Percentiles rank a stretch among this genome's conserved stretches.
These are phyloP conservation scores for Alviniconcha marisindica DNA, from an alignment of 1,140 invertebrate genomes.

Conservation along the genomic window DNA sequence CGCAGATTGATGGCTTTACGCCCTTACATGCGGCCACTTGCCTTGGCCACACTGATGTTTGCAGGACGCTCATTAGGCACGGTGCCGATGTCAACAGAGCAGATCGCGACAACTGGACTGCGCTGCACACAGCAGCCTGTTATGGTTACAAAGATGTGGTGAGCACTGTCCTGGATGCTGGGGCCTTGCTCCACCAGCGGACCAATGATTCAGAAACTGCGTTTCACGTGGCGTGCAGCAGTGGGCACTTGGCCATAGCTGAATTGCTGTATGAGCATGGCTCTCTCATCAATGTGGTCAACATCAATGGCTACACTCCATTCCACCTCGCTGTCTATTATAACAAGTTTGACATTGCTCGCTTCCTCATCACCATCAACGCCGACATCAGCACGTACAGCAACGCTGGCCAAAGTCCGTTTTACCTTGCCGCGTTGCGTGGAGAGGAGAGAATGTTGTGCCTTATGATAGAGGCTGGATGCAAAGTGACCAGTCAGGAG, in stretches of 20 bases:
- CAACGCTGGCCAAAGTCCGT: constrained; percentile 49
- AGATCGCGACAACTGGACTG: constrained; percentile 68
- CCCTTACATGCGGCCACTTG: constrained; percentile 67
- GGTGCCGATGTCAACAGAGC: constrained; percentile 59
- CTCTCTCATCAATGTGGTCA: constrained; percentile 51
- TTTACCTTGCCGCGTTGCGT: constrained; percentile 59
- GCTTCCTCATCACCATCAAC: constrained; percentile 57
- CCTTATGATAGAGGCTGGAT: constrained; percentile 56
- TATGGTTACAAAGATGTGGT: constrained; percentile 66
- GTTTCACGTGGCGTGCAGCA: constrained; percentile 65
- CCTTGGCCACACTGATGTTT: constrained; percentile 62
- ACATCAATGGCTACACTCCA: constrained; percentile 65
- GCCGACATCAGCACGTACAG: constrained; percentile 56
- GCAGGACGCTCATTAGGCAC: constrained; percentile 53
- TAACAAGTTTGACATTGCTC: constrained; percentile 58
- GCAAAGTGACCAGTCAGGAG: constrained; percentile 52
- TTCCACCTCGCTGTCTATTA: constrained; percentile 65
- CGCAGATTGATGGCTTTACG: constrained; percentile 68
- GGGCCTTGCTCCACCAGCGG: constrained; percentile 51
- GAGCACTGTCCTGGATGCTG: constrained; percentile 52
- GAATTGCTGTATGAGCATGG: constrained; percentile 52
- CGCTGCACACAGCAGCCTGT: constrained; percentile 67
- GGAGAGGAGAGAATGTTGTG: constrained; percentile 44
- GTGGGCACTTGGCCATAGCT: constrained; percentile 58
- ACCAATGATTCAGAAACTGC: constrained; percentile 61